Evolutionary conservation across 2,888 invertebrate species (phyloP).

Genomic region (Tenthredo amoena): DNA sequence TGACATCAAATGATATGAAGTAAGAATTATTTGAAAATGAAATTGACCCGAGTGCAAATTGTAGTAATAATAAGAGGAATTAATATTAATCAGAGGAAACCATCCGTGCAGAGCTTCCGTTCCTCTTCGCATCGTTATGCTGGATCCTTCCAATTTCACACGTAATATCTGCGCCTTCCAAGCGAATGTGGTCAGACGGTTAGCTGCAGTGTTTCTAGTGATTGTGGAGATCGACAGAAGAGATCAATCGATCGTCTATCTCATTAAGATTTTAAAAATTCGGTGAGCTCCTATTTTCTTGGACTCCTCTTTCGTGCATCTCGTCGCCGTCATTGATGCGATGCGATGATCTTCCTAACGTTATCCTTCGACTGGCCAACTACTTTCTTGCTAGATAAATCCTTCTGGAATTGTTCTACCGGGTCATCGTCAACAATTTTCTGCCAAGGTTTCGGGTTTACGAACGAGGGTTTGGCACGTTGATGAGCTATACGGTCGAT

Average conservation of each 20-base stretch:
- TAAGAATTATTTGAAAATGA: background rate
- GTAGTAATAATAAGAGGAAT: background rate
- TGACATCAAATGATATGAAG: conserved; percentile 5
- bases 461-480: conserved; percentile 83
- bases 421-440: conserved; percentile 73
- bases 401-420: conserved; percentile 25
- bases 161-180: background rate
- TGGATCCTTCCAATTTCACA: conserved; percentile 1
- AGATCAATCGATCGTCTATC: background rate
- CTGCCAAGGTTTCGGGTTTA: conserved; percentile 85
- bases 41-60: background rate
- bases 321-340: conserved; percentile 58
- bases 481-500: conserved; percentile 80
- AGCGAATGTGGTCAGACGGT: background rate
- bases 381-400: conserved; percentile 53
- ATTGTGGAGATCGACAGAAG: background rate
- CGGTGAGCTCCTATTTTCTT: background rate
- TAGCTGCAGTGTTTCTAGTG: background rate
- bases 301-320: background rate
- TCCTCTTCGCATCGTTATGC: background rate
- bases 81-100: background rate
- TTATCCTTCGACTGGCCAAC: conserved; percentile 56
- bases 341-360: conserved; percentile 56
- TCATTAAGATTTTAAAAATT: background rate
- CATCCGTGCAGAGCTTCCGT: background rate